A percentile compares a stretch with the other conserved stretches of the same genome.
These are phyloP conservation scores for Mus caroli DNA, from an alignment of 2,797 vertebrate species.

Conservation along the genomic window DNA sequence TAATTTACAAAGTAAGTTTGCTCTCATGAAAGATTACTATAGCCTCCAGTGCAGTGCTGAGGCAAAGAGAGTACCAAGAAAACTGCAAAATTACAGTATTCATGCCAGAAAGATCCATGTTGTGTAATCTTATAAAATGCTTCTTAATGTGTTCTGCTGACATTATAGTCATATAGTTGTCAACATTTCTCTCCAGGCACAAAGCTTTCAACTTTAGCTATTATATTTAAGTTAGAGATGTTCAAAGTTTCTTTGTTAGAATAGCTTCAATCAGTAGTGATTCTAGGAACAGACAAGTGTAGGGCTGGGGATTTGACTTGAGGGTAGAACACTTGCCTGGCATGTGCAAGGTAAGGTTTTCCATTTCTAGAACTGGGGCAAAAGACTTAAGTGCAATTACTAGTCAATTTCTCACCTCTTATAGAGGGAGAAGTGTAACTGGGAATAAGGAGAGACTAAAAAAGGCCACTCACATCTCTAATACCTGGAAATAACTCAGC, in stretches of 20 bases:
- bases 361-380: not conserved
- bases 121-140: slow-evolving; percentile 10
- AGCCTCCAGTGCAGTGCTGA: not conserved
- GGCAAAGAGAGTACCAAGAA: not conserved
- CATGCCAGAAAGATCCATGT: not conserved
- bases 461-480: slow-evolving; percentile 10
- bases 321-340: not conserved
- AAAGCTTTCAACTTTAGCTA: not conserved
- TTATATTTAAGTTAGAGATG: slow-evolving; percentile 30
- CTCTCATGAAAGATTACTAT: not conserved
- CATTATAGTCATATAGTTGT: not conserved
- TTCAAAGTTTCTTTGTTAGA: slow-evolving; percentile 1
- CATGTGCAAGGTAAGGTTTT: not conserved
- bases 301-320: not conserved
- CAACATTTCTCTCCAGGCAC: slow-evolving; percentile 31
- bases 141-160: not conserved
- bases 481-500: not conserved
- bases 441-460: not conserved
- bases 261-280: slow-evolving; percentile 9
- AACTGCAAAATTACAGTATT: not conserved
- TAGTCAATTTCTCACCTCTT: slow-evolving; percentile 38
- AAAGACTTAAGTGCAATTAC: not conserved
- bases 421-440: not conserved
- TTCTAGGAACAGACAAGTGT: slow-evolving; percentile 1
- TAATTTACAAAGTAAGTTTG: not conserved